Evolutionary conservation across 1,140 invertebrate genomes (phyloP).

Genomic region (Octopus bimaculoides): DNA sequence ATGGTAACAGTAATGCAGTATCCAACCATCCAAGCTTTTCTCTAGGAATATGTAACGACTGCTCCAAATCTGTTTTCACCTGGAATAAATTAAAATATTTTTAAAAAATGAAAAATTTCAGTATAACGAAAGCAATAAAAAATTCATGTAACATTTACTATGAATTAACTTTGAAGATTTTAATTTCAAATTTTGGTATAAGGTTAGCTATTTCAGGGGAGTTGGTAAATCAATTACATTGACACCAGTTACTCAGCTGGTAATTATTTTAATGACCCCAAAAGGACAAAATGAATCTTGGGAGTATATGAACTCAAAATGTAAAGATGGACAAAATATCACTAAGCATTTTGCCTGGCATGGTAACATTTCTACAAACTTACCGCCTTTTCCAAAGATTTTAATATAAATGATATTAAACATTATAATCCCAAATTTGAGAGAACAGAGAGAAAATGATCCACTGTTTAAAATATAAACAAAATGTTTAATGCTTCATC

Average conservation of each 20-base stretch:
- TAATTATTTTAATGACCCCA: background rate
- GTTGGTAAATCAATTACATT: background rate
- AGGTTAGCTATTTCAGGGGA: background rate
- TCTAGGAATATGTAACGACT: slow-evolving; percentile 50
- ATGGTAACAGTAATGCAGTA: slow-evolving; percentile 60
- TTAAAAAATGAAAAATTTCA: slow-evolving; percentile 2
- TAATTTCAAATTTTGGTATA: background rate
- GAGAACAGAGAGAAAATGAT: no score
- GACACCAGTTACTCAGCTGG: background rate
- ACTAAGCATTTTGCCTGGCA: no score
- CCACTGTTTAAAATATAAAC: no score
- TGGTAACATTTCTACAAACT: no score
- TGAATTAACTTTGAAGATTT: background rate
- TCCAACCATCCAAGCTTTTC: slow-evolving; percentile 59
- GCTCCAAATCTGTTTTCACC: slow-evolving; percentile 57
- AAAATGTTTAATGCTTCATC: no score
- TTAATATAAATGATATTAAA: no score
- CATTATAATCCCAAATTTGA: no score
- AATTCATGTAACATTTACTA: background rate
- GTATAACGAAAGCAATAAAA: slow-evolving; percentile 11
- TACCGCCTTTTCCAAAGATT: no score
- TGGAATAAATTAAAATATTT: slow-evolving; percentile 27
- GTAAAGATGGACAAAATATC: no score
- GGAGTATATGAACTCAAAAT: no score
- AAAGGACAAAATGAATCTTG: no score